A percentile compares a stretch with the other conserved stretches of the same genome.
Conservation (phyloP, 2,113 vertebrate species). For the Halichoeres trimaculatus region DNA sequence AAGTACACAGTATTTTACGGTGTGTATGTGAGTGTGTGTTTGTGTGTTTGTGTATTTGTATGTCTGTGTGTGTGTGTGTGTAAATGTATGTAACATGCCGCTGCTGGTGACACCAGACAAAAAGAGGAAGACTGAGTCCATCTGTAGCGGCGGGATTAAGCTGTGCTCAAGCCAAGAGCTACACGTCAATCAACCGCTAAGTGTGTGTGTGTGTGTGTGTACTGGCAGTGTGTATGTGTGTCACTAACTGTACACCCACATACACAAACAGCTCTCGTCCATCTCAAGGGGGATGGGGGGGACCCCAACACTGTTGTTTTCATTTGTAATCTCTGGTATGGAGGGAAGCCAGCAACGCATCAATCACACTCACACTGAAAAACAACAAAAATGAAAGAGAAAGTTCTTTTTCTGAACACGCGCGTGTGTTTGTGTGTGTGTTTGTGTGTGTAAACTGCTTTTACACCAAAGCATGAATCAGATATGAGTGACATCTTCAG, state of each 20-base stretch:
- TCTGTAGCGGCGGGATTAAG: slow-evolving; percentile 80
- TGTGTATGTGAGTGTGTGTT: slow-evolving; percentile 27
- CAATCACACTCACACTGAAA: slow-evolving; percentile 49
- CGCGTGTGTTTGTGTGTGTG: neutral
- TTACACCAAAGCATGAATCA: slow-evolving; percentile 6
- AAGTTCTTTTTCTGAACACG: slow-evolving; percentile 16
- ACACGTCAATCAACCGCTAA: slow-evolving; percentile 74
- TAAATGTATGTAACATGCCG: slow-evolving; percentile 49
- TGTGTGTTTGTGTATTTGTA: slow-evolving; percentile 54
- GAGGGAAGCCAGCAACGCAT: slow-evolving; percentile 48
- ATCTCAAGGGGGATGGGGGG: slow-evolving; percentile 44
- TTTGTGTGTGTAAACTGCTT: neutral
- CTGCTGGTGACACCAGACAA: slow-evolving; percentile 74
- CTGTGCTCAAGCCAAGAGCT: slow-evolving; percentile 69
- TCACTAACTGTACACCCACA: slow-evolving; percentile 38
- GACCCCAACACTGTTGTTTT: slow-evolving; percentile 67
- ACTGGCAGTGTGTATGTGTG: slow-evolving; percentile 18
- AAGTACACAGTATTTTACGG: slow-evolving; percentile 52
- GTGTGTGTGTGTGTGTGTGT: slow-evolving; percentile 58
- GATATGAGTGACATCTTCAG: slow-evolving; percentile 5
- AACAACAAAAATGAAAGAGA: slow-evolving; percentile 1
- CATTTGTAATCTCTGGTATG: slow-evolving; percentile 67
- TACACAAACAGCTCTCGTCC: slow-evolving; percentile 28
- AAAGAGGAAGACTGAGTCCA: slow-evolving; percentile 77
- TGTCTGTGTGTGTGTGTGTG: slow-evolving; percentile 47